Evolutionary conservation across 2,797 vertebrate species (phyloP), one percentile per base, ranked within the genome.

Genomic region (Eulemur rubriventer): DNA sequence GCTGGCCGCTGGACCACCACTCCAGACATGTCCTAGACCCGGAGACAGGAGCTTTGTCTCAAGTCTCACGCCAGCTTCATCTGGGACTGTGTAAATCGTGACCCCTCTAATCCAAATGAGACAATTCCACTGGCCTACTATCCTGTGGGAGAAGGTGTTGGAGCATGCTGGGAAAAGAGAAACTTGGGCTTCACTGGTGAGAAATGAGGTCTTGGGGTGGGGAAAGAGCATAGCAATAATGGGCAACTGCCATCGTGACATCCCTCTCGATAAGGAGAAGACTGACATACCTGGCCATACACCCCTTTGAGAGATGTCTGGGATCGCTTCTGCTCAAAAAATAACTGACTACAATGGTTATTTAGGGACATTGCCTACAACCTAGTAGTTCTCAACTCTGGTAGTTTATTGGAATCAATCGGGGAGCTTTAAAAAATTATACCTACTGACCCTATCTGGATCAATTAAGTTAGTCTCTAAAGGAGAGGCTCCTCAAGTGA

Each of bases 21-120:
- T 65, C 96, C 98, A 91, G 98, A 55, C 4, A 18, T 30, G 30
- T 14, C 35, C 41, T 59, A 89, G 82, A 13, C 57, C 10, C 2
- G 6, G 33, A 57, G 48, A 50, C 28, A 3, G 3, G n/a, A 61
- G 52, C 2, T 55, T 63, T 35, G 26, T 61, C n/a, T 81, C 6
- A 6, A 83, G 38, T 82, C 70, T 89, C 30, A 72, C 0, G 4
- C 9, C 75, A 89, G 12, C 35, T 43, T 91, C 61, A 33, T 6
- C 9, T 38, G 43, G 4, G 35, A 65, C 41, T 12, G 7, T 10
- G 17, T 69, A 70, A 85, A 92, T 70, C 30, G 30, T 20, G 11
- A 89, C 4, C 13, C 43, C 59, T 50, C 69, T 65, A 16, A 38
- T 86, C n/a, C 48, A 67, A 80, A 78, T 28, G 46, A 94, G 35